These are phyloP conservation scores for Pantelozetes paolii DNA, from an alignment of 2,888 invertebrate genomes.

Conservation along the genomic window DNA sequence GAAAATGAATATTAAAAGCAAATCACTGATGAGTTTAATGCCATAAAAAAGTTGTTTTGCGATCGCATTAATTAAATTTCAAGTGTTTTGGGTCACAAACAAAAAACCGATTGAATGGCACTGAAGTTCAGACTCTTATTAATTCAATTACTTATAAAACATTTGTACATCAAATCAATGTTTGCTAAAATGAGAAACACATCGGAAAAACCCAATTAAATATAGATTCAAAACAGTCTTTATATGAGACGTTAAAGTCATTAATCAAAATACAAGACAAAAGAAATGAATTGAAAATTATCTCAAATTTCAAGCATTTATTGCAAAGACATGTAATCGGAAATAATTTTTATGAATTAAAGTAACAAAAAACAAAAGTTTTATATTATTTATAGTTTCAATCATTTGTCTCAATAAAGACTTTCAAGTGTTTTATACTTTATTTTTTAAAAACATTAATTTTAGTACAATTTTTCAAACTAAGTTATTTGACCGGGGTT, in stretches of 20 bases:
- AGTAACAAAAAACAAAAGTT: no score
- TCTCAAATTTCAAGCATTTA: neutral
- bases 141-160: slow-evolving; percentile 21
- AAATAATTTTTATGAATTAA: no score
- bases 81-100: neutral
- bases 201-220: slow-evolving; percentile 19
- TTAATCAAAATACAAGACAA: neutral
- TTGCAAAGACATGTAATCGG: neutral
- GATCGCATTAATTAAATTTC: slow-evolving; percentile 16
- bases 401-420: no score
- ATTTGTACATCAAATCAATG: neutral
- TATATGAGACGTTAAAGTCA: no score
- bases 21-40: no score
- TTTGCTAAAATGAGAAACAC: slow-evolving; percentile 8
- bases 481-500: no score
- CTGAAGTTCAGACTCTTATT: slow-evolving; percentile 18
- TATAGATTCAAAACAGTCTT: slow-evolving; percentile 2
- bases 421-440: no score
- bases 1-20: no score
- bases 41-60: neutral
- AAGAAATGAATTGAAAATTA: neutral
- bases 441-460: no score
- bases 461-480: no score
- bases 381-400: no score
- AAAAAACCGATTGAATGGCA: neutral